Evolutionary conservation across 2,113 vertebrate species (phyloP).

Genomic region (Elachura formosa): DNA sequence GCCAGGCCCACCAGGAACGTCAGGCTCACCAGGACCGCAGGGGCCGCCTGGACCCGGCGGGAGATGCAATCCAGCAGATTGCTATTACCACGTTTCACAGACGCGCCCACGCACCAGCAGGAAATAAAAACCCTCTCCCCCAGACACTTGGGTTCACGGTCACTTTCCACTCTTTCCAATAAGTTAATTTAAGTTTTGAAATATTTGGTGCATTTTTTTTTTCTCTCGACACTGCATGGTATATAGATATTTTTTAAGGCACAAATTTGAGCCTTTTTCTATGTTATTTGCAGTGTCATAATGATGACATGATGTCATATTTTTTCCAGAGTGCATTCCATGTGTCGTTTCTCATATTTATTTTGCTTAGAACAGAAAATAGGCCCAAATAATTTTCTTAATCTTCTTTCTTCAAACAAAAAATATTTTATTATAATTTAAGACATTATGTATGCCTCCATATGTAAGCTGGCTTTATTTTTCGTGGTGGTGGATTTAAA

Average conservation of each 20-base stretch:
- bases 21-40: conserved; percentile 74
- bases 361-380: conserved; percentile 50
- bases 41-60: conserved; percentile 83
- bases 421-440: conserved; percentile 9
- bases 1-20: conserved; percentile 68
- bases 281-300: conserved; percentile 15
- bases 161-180: background rate
- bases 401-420: conserved; percentile 36
- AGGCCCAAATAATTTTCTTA: conserved; percentile 15
- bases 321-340: conserved; percentile 69
- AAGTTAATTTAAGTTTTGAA: conserved; percentile 26
- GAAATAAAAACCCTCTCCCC: conserved; percentile 33
- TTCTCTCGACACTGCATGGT: background rate
- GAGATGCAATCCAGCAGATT: conserved; percentile 85
- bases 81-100: conserved; percentile 71
- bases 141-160: background rate
- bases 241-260: conserved; percentile 3
- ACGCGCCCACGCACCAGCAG: conserved; percentile 49
- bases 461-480: conserved; percentile 15
- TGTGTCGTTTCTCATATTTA: conserved; percentile 49
- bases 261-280: conserved; percentile 17
- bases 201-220: conserved; percentile 26
- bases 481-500: conserved; percentile 34
- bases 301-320: background rate
- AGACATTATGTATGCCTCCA: background rate